Base-by-base conservation (phyloP, 2,888 invertebrate species). In the Rhabditophanes sp. region DNA sequence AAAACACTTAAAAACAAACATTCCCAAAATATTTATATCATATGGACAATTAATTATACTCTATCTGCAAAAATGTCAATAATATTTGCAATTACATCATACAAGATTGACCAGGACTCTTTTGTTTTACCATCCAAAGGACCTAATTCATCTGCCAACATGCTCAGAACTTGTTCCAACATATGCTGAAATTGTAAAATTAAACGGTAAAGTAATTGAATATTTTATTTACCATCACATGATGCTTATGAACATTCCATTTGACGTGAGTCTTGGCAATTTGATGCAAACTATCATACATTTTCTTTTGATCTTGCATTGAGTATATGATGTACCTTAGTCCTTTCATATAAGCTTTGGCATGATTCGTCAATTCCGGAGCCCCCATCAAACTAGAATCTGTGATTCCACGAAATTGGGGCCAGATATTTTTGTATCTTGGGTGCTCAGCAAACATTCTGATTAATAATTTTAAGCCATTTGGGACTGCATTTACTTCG, bases 181-280 rank as follows among this genome's bases (percentile, higher is more conserved):
- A 58, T 58, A 44, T 58, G 38, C 58, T 58, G 44, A 25, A 53
- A 39, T 7, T 20, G n/a, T n/a, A n/a, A 11, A 18, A 25, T 12
- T 11, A 14, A 19, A 12, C 28, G n/a, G 17, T 12, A 30, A 33
- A 33, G n/a, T 33, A 16, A 12, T 33, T 44, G 15, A 4, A 19
- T 41, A n/a, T 6, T 39, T 22, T n/a, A 19, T 25, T 48, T 30
- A 59, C 58, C 42, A 49, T 43, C 17, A 58, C 37, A 30, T 58
- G 58, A 20, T 44, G 40, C 23, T 50, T 41, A 32, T 57, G 53
- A 16, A 59, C 50, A 37, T 50, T 50, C 56, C 58, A 56, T 30
- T 59, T 59, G 25, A 59, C 50, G 34, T 59, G 59, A 6, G 58
- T 53, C 5, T 39, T 33, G 9, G 59, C 56, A 19, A 59, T 59